Conservation (phyloP, 1,140 invertebrate genomes). For the Drosophila busckii region DNA sequence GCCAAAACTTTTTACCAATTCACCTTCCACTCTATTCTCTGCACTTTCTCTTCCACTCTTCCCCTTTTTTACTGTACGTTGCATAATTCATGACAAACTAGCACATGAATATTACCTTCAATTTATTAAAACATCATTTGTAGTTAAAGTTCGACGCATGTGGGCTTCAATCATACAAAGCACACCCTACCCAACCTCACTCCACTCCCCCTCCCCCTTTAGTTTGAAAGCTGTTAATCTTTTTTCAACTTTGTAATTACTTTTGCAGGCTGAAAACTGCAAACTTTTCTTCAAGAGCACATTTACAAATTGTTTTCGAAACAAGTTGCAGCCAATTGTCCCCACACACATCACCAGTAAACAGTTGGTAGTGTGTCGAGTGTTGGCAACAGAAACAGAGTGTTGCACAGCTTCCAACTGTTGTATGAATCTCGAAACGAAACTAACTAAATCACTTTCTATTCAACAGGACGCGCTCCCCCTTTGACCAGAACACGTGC, state of each 20-base stretch:
- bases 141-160: slow-evolving; percentile 1
- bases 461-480: slow-evolving; percentile 56
- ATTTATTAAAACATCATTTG: slow-evolving; percentile 46
- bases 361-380: too few relatives aligned
- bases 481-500: slow-evolving; percentile 36
- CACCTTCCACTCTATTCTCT: slow-evolving; percentile 1
- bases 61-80: slow-evolving; percentile 13
- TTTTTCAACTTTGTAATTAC: slow-evolving; percentile 63
- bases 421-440: slow-evolving; percentile 43
- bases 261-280: slow-evolving; percentile 41
- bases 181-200: neutral
- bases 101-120: slow-evolving; percentile 46
- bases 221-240: slow-evolving; percentile 56
- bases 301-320: slow-evolving; percentile 53
- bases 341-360: slow-evolving; percentile 6
- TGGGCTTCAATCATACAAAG: neutral
- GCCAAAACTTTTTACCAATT: slow-evolving; percentile 44
- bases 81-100: slow-evolving; percentile 48
- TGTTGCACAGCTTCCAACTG: slow-evolving; percentile 1
- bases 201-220: neutral
- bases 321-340: slow-evolving; percentile 26
- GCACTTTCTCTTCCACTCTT: slow-evolving; percentile 1
- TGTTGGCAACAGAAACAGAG: too few relatives aligned
- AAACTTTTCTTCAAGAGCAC: slow-evolving; percentile 43
- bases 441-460: slow-evolving; percentile 73